Evolutionary conservation across 2,113 vertebrate species (phyloP).

Genomic region (Phocoena phocoena): DNA sequence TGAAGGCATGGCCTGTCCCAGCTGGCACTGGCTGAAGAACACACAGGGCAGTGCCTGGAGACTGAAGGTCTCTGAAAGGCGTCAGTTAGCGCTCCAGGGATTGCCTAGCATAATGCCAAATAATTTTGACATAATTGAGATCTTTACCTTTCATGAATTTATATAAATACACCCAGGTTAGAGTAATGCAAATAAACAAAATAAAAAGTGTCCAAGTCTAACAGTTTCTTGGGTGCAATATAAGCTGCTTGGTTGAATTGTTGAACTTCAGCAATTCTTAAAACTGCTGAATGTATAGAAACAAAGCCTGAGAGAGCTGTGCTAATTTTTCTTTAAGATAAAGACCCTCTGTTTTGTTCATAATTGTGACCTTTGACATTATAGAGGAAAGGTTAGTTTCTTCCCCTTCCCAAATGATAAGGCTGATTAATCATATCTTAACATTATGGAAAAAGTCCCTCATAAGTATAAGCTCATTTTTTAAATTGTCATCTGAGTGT

Average conservation of each 20-base stretch:
- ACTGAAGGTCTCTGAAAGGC: not conserved
- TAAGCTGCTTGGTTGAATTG: not conserved
- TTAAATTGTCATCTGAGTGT: not conserved
- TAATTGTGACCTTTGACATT: not conserved
- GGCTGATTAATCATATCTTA: not conserved
- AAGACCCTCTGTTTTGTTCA: not conserved
- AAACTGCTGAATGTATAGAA: not conserved
- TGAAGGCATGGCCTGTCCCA: not conserved
- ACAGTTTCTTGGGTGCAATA: not conserved
- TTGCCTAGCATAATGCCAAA: not conserved
- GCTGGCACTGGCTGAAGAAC: not conserved
- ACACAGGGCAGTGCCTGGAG: not conserved
- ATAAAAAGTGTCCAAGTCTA: not conserved
- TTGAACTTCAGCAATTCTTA: not conserved
- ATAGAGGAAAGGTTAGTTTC: not conserved
- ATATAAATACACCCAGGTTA: not conserved
- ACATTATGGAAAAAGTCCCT: not conserved
- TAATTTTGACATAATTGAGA: not conserved
- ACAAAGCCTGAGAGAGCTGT: not conserved
- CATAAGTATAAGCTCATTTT: not conserved
- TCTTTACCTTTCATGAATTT: not conserved
- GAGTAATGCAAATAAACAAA: not conserved
- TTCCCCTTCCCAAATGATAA: not conserved
- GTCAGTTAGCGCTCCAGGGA: not conserved
- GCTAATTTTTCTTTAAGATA: not conserved